Percentiles rank a stretch among this genome's conserved stretches.
Evolutionary conservation across 2,797 vertebrate species (phyloP).

Genomic region (Acestrorhynchus altus): DNA sequence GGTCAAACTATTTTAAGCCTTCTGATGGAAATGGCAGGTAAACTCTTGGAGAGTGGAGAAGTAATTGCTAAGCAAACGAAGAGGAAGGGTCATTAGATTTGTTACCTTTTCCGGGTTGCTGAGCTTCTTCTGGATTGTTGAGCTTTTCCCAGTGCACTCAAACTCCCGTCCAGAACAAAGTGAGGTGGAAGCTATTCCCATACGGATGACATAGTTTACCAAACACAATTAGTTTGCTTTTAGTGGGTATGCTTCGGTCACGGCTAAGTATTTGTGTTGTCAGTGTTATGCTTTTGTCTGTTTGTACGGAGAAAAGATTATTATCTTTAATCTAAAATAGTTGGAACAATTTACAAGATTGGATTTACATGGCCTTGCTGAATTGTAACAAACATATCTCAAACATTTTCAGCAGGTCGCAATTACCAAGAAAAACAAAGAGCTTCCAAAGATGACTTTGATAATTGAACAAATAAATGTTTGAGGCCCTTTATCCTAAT

Average conservation of each 20-base stretch:
- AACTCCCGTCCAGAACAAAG: constrained; percentile 68
- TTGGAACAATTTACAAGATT: not conserved
- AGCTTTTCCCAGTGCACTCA: constrained; percentile 59
- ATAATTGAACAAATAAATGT: constrained; percentile 22
- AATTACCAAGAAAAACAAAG: constrained; percentile 14
- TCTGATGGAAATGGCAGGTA: constrained; percentile 82
- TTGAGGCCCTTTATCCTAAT: not conserved
- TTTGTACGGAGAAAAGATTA: constrained; percentile 27
- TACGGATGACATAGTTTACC: constrained; percentile 65
- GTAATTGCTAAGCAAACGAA: constrained; percentile 77
- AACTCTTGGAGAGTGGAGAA: constrained; percentile 75
- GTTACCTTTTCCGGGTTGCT: constrained; percentile 52
- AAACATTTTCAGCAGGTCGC: constrained; percentile 8
- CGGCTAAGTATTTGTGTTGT: constrained; percentile 33
- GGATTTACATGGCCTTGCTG: constrained; percentile 18
- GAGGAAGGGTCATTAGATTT: constrained; percentile 47
- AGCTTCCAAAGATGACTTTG: not conserved
- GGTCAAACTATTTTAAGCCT: constrained; percentile 82
- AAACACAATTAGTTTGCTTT: constrained; percentile 63
- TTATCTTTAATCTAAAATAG: constrained; percentile 24
- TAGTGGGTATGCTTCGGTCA: constrained; percentile 57
- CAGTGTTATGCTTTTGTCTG: constrained; percentile 23
- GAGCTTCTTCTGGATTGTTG: constrained; percentile 55
- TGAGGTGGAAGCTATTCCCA: constrained; percentile 62
- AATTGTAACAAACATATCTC: constrained; percentile 19